phyloP scores from a whole-genome alignment of 2,113 vertebrate genomes.

The Chaetodon trifascialis region DNA sequence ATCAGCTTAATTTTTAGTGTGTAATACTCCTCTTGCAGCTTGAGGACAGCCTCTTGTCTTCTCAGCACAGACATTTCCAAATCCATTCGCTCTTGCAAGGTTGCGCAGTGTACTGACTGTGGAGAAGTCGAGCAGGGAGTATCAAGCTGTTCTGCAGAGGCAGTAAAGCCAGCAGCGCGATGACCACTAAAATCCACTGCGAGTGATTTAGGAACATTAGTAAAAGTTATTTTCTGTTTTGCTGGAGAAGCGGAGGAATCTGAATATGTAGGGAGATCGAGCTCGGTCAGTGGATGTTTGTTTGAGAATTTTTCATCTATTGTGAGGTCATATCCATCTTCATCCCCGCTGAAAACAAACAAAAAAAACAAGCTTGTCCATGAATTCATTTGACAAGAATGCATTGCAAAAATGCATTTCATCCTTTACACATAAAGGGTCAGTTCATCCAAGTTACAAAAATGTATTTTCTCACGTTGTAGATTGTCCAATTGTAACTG shows the following conservation, averaged over 20 bases:
- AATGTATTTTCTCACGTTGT: background rate
- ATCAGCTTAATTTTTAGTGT: constrained; percentile 70
- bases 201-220: constrained; percentile 8
- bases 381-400: background rate
- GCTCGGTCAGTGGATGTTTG: constrained; percentile 23
- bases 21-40: constrained; percentile 77
- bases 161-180: background rate
- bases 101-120: constrained; percentile 15
- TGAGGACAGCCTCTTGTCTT: constrained; percentile 71
- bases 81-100: constrained; percentile 60
- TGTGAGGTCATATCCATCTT: constrained; percentile 26
- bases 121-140: constrained; percentile 23
- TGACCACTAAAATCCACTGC: constrained; percentile 19
- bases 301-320: constrained; percentile 22
- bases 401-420: no score
- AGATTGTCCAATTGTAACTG: background rate
- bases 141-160: constrained; percentile 25
- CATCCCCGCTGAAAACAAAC: constrained; percentile 37
- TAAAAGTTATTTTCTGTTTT: constrained; percentile 40
- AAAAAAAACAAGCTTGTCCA: background rate
- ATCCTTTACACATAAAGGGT: background rate
- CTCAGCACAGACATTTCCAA: constrained; percentile 74
- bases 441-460: background rate
- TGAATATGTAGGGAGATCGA: constrained; percentile 10
- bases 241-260: constrained; percentile 11